Percentiles rank a stretch among this genome's conserved stretches.
These are phyloP conservation scores for Cantharis nigra DNA, from an alignment of 2,888 invertebrate species.

Conservation along the genomic window DNA sequence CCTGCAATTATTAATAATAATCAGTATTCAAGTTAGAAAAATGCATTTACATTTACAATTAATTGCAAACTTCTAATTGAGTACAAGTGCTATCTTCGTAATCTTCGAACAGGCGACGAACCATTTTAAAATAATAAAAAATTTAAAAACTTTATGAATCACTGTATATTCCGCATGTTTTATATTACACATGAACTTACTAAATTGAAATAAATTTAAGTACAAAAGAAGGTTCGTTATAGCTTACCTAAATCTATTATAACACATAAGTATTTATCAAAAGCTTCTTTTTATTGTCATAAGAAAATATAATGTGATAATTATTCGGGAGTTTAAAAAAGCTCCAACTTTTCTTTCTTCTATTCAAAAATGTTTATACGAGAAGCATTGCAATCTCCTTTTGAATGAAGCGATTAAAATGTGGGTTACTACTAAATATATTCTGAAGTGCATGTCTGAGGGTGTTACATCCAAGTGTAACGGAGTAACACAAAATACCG, in stretches of 20 bases:
- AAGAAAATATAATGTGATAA: not conserved
- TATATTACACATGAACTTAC: not conserved
- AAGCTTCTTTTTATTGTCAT: not conserved
- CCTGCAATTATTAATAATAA: too few relatives aligned
- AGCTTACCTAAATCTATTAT: not conserved
- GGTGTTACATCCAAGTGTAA: conserved; percentile 17
- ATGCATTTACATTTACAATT: too few relatives aligned
- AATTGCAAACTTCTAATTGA: too few relatives aligned
- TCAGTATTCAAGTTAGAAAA: too few relatives aligned
- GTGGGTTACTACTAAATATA: not conserved
- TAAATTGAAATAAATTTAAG: not conserved
- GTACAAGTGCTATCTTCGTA: too few relatives aligned
- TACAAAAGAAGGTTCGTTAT: not conserved
- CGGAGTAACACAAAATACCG: conserved; percentile 32
- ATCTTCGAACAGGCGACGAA: too few relatives aligned
- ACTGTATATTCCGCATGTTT: too few relatives aligned
- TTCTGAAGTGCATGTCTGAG: conserved; percentile 14
- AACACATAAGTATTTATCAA: not conserved
- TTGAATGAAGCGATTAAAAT: not conserved
- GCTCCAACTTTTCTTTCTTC: not conserved
- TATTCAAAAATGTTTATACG: not conserved
- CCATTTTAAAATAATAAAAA: too few relatives aligned
- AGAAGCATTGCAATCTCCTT: not conserved
- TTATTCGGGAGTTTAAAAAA: not conserved
- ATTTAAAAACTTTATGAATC: too few relatives aligned